Evolutionary conservation across 2,888 invertebrate genomes (phyloP).

Genomic region (Shargacucullia verbasci): DNA sequence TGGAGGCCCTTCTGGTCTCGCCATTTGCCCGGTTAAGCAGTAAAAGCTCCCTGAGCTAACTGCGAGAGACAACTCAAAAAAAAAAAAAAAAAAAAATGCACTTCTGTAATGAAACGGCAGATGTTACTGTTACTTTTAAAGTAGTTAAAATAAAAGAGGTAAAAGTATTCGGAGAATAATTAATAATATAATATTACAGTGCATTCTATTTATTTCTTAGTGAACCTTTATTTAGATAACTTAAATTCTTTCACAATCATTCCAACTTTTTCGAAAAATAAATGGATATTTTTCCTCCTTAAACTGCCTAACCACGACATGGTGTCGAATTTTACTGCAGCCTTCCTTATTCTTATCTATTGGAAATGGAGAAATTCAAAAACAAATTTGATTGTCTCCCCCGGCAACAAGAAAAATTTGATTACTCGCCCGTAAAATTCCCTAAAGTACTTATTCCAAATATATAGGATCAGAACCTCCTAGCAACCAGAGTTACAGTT

Average conservation of each 20-base stretch:
- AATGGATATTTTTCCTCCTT: neutral
- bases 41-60: too few relatives aligned
- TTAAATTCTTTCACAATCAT: too few relatives aligned
- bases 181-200: neutral
- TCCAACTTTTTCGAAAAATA: too few relatives aligned
- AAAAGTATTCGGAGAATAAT: neutral
- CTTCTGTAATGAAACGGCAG: constrained; percentile 28
- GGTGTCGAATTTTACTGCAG: constrained; percentile 10
- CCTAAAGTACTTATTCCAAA: constrained; percentile 43
- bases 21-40: too few relatives aligned
- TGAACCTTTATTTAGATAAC: too few relatives aligned
- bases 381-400: constrained; percentile 39
- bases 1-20: too few relatives aligned
- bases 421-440: constrained; percentile 46
- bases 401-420: constrained; percentile 43
- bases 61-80: too few relatives aligned
- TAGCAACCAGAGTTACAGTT: constrained; percentile 35
- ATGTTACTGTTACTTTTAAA: constrained; percentile 36
- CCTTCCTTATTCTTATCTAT: constrained; percentile 24
- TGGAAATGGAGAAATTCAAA: constrained; percentile 35
- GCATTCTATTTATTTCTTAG: too few relatives aligned
- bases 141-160: constrained; percentile 15
- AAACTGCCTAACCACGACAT: neutral
- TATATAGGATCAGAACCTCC: constrained; percentile 43
- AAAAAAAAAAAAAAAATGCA: too few relatives aligned